Conservation (phyloP, 2,888 invertebrate genomes). For the Eucera pruinosa region DNA sequence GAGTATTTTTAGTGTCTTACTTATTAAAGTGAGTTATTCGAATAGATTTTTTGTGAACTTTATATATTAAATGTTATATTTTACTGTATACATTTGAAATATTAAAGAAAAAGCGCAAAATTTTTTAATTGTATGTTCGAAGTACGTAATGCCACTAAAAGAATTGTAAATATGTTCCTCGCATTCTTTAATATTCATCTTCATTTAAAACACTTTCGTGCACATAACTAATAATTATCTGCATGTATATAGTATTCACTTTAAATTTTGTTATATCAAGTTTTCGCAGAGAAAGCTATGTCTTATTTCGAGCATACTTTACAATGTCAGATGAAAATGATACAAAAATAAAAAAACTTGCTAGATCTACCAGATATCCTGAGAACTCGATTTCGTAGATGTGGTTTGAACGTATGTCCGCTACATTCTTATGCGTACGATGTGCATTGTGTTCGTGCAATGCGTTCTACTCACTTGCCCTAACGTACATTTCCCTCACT, state of each 20-base stretch:
- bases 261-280: not conserved
- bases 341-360: slow-evolving; percentile 9
- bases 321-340: not conserved
- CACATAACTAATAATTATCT: not conserved
- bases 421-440: slow-evolving; percentile 27
- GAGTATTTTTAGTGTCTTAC: too few relatives aligned
- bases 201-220: not conserved
- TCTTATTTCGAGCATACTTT: not conserved
- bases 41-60: not conserved
- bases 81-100: not conserved
- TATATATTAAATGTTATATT: not conserved
- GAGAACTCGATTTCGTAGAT: slow-evolving; percentile 14
- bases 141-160: not conserved
- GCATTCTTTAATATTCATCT: too few relatives aligned
- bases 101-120: not conserved
- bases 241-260: not conserved
- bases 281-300: not conserved
- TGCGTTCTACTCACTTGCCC: slow-evolving; percentile 27
- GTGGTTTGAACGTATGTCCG: slow-evolving; percentile 38
- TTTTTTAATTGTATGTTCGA: not conserved
- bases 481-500: slow-evolving; percentile 25
- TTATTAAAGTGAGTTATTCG: too few relatives aligned
- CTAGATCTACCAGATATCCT: not conserved
- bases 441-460: slow-evolving; percentile 26
- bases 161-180: not conserved